Evolutionary conservation across 1,140 invertebrate genomes (phyloP).

Genomic region (Hetaerina americana): DNA sequence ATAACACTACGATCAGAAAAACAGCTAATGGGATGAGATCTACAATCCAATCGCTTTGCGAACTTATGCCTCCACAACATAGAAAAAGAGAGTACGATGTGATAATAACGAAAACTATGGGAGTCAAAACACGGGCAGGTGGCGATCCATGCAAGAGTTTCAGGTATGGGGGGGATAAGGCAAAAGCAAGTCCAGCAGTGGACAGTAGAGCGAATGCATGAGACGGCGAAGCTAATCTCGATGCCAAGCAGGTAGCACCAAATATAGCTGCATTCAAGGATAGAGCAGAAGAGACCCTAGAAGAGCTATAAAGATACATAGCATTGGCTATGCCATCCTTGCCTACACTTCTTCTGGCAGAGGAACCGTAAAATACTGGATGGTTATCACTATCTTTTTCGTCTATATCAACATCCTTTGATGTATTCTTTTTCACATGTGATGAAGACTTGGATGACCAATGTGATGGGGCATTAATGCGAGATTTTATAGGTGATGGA

Average conservation of each 20-base stretch:
- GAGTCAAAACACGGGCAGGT: conserved; percentile 21
- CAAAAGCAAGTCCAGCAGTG: conserved; percentile 75
- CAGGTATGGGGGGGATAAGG: conserved; percentile 64
- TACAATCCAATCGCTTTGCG: neutral
- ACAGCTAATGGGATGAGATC: conserved; percentile 29
- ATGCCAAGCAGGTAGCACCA: conserved; percentile 86
- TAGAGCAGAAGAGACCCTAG: neutral
- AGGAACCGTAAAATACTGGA: no score
- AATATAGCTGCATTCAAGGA: conserved; percentile 82
- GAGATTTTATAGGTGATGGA: conserved; percentile 44
- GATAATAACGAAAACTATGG: conserved; percentile 27
- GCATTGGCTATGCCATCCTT: neutral
- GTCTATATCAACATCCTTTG: neutral
- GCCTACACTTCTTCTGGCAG: neutral
- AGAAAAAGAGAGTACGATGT: conserved; percentile 41
- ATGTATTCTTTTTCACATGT: no score
- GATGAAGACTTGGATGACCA: neutral
- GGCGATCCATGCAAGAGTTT: conserved; percentile 41
- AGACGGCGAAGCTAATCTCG: conserved; percentile 65
- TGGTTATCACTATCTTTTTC: neutral
- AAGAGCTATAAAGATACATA: neutral
- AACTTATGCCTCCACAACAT: conserved; percentile 34
- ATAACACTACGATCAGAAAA: conserved; percentile 47
- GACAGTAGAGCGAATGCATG: conserved; percentile 81
- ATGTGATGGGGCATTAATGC: neutral